Base-by-base conservation (phyloP, 1,140 invertebrate genomes). In the Philopotamus ludificatus region DNA sequence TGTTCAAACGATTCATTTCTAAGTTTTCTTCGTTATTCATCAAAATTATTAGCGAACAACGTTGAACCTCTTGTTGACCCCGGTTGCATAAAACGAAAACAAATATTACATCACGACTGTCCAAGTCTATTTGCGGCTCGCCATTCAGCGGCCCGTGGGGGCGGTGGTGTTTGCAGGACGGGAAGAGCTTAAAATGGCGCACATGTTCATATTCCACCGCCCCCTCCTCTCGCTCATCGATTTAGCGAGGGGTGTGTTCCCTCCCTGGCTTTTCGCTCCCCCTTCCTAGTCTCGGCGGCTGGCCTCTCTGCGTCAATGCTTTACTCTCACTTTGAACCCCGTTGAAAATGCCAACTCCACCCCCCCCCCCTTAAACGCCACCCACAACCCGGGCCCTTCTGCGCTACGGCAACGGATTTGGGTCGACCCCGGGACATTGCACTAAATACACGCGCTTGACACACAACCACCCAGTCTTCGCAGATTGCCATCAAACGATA, bases 371-470 rank as follows among this genome's bases (percentile, higher is more conserved):
- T 39, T 18, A 1, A 10, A 10, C 12, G 41, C 4, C 1, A 41
- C 25, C 21, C 15, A 10, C 20, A 2, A 20, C 34, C 21, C 15
- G 4, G 9, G 16, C 25, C 26, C 16, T n/a, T 25, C 50, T 12
- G 12, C 47, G 12, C 2, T 50, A 22, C 50, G 15, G 10, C 41
- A 1, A 1, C n/a, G 18, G 21, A 57, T 57, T 39, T 57, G 21
- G 53, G 53, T 57, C 53, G 53, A 57, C 26, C 53, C n/a, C 53
- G 16, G 53, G 26, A 25, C 53, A 47, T 47, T 47, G 44, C 44
- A 47, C 44, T 20, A 47, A 47, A 20, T 15, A 47, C 44, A 20
- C 44, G 12, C 28, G 28, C 28, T 34, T 34, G 28, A 34, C 12
- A 12, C 4, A 34, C 28, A 34, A 34, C 4, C 28, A 12, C 28